These are phyloP conservation scores for Dryomyza anilis DNA, from an alignment of 2,888 invertebrate species.

Conservation along the genomic window DNA sequence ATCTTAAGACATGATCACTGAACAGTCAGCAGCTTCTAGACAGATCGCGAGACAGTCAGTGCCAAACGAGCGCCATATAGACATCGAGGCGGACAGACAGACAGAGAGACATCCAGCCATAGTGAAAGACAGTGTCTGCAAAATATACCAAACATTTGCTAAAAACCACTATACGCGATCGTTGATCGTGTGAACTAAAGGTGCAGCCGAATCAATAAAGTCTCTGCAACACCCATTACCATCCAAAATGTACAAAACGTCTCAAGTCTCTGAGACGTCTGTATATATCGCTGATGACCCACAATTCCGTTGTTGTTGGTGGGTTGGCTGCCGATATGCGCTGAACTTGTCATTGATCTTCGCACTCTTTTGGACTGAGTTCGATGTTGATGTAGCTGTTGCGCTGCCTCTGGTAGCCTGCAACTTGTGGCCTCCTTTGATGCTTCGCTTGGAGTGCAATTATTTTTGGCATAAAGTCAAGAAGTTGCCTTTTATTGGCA, in stretches of 20 bases:
- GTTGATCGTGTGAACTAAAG: constrained; percentile 12
- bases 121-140: neutral
- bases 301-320: neutral
- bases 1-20: neutral
- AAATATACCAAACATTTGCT: too few relatives aligned
- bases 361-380: neutral
- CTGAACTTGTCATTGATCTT: constrained; percentile 19
- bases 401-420: neutral
- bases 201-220: neutral
- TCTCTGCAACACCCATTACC: neutral
- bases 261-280: neutral
- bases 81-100: neutral
- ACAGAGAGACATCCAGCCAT: neutral
- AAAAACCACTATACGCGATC: too few relatives aligned
- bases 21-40: too few relatives aligned
- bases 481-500: constrained; percentile 12
- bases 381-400: neutral
- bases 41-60: too few relatives aligned
- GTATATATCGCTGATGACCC: constrained; percentile 9
- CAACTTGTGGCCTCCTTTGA: neutral
- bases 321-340: neutral
- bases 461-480: constrained; percentile 14
- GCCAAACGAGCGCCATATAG: neutral
- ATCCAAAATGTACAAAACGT: neutral
- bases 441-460: too few relatives aligned